phyloP scores from a whole-genome alignment of 2,888 invertebrate genomes.

The Artemia sp. region DNA sequence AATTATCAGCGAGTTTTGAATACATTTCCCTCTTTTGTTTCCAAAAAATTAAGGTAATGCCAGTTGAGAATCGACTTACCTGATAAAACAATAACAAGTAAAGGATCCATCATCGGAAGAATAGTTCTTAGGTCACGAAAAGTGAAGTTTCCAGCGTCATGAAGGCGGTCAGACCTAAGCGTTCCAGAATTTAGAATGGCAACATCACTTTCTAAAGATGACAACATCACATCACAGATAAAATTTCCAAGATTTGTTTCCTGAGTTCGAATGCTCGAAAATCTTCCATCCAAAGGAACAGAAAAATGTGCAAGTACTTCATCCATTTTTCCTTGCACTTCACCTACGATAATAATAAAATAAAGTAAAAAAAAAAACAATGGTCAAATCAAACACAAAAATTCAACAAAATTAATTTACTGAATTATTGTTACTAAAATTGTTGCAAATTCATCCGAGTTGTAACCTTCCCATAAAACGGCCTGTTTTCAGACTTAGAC shows the following conservation, averaged over 20 bases:
- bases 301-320: constrained; percentile 63
- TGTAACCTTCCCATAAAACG: too few relatives aligned
- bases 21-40: background rate
- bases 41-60: background rate
- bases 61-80: constrained; percentile 34
- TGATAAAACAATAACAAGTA: constrained; percentile 54
- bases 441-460: too few relatives aligned
- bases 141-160: constrained; percentile 65
- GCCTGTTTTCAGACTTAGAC: too few relatives aligned
- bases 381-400: too few relatives aligned
- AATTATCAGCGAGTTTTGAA: background rate
- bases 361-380: too few relatives aligned
- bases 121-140: constrained; percentile 64
- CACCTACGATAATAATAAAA: constrained; percentile 35
- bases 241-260: constrained; percentile 82
- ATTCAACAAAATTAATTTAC: too few relatives aligned
- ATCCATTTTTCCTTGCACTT: constrained; percentile 66
- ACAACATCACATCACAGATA: constrained; percentile 47
- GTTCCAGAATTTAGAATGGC: constrained; percentile 77
- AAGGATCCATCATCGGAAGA: constrained; percentile 66
- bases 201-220: constrained; percentile 67
- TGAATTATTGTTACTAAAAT: too few relatives aligned
- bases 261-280: constrained; percentile 54
- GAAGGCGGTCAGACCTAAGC: constrained; percentile 53
- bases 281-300: constrained; percentile 72